A percentile compares a stretch with the other conserved stretches of the same genome.
phyloP scores from a whole-genome alignment of 1,140 invertebrate genomes.

The Drosophila quadrilineata region DNA sequence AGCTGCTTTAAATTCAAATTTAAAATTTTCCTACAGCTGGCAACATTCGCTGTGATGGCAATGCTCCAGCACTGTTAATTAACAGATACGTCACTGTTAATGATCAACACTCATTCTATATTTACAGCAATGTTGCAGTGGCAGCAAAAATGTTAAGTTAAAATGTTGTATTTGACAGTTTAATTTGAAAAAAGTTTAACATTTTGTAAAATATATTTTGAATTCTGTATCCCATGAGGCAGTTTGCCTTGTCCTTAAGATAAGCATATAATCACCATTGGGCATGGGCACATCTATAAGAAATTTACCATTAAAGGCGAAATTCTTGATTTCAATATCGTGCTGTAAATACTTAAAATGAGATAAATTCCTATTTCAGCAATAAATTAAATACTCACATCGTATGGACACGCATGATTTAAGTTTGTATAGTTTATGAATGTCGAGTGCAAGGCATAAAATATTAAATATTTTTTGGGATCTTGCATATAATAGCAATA shows the following conservation, averaged over 20 bases:
- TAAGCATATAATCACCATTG: slow-evolving; percentile 34
- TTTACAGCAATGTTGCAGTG: too few species aligned
- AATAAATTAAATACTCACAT: too few species aligned
- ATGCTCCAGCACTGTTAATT: too few species aligned
- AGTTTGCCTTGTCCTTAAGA: slow-evolving; percentile 3
- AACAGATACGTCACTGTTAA: too few species aligned
- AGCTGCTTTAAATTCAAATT: too few species aligned
- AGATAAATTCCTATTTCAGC: too few species aligned
- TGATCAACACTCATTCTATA: too few species aligned
- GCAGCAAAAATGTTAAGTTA: too few species aligned
- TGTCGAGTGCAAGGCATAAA: slow-evolving; percentile 24
- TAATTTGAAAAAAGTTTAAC: not conserved
- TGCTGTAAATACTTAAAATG: not conserved
- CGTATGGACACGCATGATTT: slow-evolving; percentile 52
- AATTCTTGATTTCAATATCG: slow-evolving; percentile 17
- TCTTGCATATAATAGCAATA: slow-evolving; percentile 47
- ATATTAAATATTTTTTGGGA: not conserved
- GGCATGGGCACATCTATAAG: slow-evolving; percentile 26
- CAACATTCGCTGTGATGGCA: too few species aligned
- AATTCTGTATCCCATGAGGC: slow-evolving; percentile 16
- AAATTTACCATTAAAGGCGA: not conserved
- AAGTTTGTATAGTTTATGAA: slow-evolving; percentile 23
- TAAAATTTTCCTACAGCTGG: too few species aligned
- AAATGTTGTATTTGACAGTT: too few species aligned
- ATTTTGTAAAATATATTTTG: slow-evolving; percentile 15